phyloP scores from a whole-genome alignment of 2,888 invertebrate species.

The Oligia strigilis region DNA sequence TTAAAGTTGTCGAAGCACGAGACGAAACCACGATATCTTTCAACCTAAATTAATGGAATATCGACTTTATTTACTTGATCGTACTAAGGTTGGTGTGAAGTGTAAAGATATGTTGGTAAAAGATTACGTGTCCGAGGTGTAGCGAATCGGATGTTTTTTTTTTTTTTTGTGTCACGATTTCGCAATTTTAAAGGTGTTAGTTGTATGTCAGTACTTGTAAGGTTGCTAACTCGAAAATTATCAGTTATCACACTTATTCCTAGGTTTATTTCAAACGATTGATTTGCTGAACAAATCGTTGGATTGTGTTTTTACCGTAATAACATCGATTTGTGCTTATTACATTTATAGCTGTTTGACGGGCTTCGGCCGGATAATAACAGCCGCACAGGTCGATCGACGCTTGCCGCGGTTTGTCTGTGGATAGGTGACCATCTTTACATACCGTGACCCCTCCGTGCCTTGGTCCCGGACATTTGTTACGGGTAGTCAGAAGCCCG shows the following conservation, averaged over 20 bases:
- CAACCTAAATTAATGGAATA: slow-evolving; percentile 19
- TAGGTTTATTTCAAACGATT: slow-evolving; percentile 1
- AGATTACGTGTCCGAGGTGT: slow-evolving; percentile 65
- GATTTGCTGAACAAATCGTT: slow-evolving; percentile 47
- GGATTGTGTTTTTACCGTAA: slow-evolving; percentile 3
- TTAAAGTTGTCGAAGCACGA: slow-evolving; percentile 46
- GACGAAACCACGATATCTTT: slow-evolving; percentile 48
- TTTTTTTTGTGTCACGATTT: slow-evolving; percentile 76
- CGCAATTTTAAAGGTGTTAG: slow-evolving; percentile 75
- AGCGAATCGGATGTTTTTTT: slow-evolving; percentile 70
- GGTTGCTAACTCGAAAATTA: slow-evolving; percentile 62
- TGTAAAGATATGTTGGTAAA: slow-evolving; percentile 37
- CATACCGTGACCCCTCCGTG: too few species aligned
- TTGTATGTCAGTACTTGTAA: slow-evolving; percentile 60
- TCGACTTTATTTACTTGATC: slow-evolving; percentile 13
- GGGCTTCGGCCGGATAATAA: too few species aligned
- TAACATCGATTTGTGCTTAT: slow-evolving; percentile 7
- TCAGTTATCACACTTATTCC: slow-evolving; percentile 33
- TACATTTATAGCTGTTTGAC: background rate
- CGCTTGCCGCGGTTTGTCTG: too few species aligned
- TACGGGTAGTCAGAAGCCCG: too few species aligned
- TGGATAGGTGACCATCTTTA: too few species aligned
- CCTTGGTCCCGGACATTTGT: too few species aligned
- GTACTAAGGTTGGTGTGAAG: accelerated
- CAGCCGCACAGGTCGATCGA: too few species aligned